Evolutionary conservation across 2,797 vertebrate genomes (phyloP).

Genomic region (Halcyon leucocephala): DNA sequence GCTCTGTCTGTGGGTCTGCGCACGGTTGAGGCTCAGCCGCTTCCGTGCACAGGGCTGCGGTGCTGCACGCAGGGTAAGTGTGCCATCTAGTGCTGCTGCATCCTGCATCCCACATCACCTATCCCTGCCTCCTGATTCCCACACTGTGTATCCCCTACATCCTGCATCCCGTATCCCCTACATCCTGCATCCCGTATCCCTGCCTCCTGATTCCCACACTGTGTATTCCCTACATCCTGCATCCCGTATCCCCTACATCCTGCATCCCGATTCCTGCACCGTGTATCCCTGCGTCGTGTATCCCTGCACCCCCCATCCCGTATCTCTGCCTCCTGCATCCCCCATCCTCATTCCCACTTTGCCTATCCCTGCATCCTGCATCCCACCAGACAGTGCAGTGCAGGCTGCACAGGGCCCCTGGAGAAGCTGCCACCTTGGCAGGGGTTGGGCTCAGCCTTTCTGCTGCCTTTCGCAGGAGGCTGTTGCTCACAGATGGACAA

Average conservation of each 20-base stretch:
- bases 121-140: too few species aligned
- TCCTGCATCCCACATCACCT: neutral
- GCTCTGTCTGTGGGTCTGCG: neutral
- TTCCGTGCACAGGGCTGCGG: neutral
- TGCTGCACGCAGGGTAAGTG: neutral
- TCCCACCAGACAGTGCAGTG: neutral
- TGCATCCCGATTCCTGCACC: neutral
- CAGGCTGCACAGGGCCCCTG: neutral
- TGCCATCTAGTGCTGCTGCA: constrained; percentile 28
- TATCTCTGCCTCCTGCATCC: neutral
- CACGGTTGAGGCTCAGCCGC: accelerated
- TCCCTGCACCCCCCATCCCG: neutral
- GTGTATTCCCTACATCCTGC: too few species aligned
- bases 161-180: neutral
- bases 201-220: too few species aligned
- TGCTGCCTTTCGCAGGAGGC: accelerated
- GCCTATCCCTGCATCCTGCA: neutral
- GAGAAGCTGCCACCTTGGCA: neutral
- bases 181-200: too few species aligned
- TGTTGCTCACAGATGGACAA: accelerated
- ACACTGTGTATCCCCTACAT: neutral
- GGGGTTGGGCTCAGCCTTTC: neutral
- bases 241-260: neutral
- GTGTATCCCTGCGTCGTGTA: neutral
- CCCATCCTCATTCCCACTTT: neutral